A percentile compares a stretch with the other conserved stretches of the same genome.
These are phyloP conservation scores for Panurus biarmicus DNA, from an alignment of 2,113 vertebrate genomes.

Conservation along the genomic window DNA sequence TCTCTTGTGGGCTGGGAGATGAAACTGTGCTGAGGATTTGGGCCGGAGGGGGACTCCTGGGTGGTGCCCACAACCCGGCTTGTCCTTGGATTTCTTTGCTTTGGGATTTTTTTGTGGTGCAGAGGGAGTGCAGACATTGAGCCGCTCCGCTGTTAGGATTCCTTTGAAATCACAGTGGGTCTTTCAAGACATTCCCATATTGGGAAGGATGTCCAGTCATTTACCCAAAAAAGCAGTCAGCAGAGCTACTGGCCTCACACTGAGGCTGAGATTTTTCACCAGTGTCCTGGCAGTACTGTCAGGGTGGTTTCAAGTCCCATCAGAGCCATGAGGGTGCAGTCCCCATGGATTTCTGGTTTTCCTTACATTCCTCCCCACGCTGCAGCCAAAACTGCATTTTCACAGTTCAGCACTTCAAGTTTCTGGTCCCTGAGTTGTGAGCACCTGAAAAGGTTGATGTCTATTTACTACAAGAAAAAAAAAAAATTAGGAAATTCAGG, in stretches of 20 bases:
- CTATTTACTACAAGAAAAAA: not conserved
- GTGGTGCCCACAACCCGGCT: not conserved
- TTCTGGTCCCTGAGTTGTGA: not conserved
- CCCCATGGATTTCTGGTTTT: not conserved
- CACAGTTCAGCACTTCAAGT: not conserved
- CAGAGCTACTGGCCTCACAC: not conserved
- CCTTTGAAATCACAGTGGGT: not conserved
- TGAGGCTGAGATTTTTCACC: accelerated
- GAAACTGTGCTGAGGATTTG: not conserved
- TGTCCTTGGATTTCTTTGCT: not conserved
- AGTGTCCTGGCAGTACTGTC: not conserved
- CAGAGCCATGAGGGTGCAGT: not conserved
- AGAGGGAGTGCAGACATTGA: not conserved
- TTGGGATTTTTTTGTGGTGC: not conserved
- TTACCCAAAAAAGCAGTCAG: not conserved
- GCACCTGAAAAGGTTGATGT: not conserved
- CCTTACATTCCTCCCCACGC: not conserved
- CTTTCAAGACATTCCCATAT: not conserved
- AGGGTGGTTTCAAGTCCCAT: not conserved
- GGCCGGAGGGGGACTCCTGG: not conserved
- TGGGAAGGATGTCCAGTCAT: not conserved
- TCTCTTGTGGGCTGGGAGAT: not conserved
- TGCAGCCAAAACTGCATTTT: not conserved
- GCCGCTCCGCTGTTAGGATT: not conserved
- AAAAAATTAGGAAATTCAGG: not conserved